Percentiles rank a stretch among this genome's conserved stretches.
Evolutionary conservation across 2,888 invertebrate genomes (phyloP).

Genomic region (Cheilosia impressa): DNA sequence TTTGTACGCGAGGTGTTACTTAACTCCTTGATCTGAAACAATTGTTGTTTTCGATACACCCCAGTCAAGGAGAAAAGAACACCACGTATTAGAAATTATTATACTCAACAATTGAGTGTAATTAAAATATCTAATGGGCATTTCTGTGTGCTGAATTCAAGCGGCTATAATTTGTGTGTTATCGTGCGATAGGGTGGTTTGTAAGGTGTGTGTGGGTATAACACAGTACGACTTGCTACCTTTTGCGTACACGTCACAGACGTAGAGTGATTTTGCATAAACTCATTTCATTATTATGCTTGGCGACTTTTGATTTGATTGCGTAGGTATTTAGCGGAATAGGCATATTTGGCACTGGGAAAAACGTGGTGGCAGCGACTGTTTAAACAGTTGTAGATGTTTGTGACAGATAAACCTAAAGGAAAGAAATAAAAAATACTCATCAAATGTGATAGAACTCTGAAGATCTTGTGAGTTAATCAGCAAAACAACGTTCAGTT

Average conservation of each 20-base stretch:
- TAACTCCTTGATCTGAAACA: conserved; percentile 36
- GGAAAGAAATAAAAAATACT: too few relatives aligned
- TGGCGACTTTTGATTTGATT: background rate
- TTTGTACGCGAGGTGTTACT: conserved; percentile 34
- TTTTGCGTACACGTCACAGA: conserved; percentile 39
- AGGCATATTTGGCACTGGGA: background rate
- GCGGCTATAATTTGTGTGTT: conserved; percentile 35
- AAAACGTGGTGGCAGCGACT: background rate
- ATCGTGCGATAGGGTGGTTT: conserved; percentile 12
- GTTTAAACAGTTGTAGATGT: background rate
- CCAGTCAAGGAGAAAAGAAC: conserved; percentile 1
- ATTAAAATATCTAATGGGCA: conserved; percentile 21
- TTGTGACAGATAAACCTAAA: too few relatives aligned
- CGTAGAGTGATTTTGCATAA: conserved; percentile 7
- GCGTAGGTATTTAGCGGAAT: background rate
- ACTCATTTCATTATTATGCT: background rate
- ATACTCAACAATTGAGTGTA: conserved; percentile 39
- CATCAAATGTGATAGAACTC: too few relatives aligned
- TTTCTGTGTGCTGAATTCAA: conserved; percentile 23
- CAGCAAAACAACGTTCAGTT: background rate
- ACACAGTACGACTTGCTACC: background rate
- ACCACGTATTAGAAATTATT: conserved; percentile 58
- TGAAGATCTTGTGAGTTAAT: too few relatives aligned
- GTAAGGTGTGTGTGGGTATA: background rate
- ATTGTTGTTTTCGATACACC: conserved; percentile 13